Conservation (phyloP, 1,140 invertebrate genomes). For the Bombus difficillimus region DNA sequence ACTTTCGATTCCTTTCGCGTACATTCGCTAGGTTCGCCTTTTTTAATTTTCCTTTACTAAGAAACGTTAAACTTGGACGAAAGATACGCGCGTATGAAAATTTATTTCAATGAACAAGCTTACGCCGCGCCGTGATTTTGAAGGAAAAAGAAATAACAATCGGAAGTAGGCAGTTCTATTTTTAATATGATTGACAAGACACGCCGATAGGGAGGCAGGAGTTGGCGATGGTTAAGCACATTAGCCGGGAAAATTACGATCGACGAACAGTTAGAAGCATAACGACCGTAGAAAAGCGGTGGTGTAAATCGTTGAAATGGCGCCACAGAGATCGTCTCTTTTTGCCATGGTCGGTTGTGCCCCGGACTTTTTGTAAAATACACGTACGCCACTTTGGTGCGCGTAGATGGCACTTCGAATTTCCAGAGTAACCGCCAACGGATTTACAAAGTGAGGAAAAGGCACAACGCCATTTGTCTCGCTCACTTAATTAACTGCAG, state of each 20-base stretch:
- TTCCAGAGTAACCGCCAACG: slow-evolving; percentile 39
- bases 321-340: slow-evolving; percentile 45
- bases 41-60: neutral
- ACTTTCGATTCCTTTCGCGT: neutral
- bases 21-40: neutral
- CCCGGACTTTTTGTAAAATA: slow-evolving; percentile 28
- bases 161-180: slow-evolving; percentile 49
- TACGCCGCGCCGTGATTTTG: neutral
- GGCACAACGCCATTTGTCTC: slow-evolving; percentile 52
- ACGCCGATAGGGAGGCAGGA: slow-evolving; percentile 52
- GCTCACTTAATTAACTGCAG: slow-evolving; percentile 54
- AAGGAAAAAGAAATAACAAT: neutral
- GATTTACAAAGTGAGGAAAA: slow-evolving; percentile 62
- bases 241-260: slow-evolving; percentile 59
- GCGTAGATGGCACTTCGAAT: slow-evolving; percentile 10
- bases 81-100: neutral
- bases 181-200: slow-evolving; percentile 58
- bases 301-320: slow-evolving; percentile 58
- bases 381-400: neutral
- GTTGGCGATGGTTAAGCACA: slow-evolving; percentile 44
- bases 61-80: neutral
- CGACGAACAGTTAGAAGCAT: slow-evolving; percentile 11
- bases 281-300: slow-evolving; percentile 39
- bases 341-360: slow-evolving; percentile 35
- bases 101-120: neutral